Conservation (phyloP, 2,888 invertebrate species). For the Syrista parreyssii region DNA sequence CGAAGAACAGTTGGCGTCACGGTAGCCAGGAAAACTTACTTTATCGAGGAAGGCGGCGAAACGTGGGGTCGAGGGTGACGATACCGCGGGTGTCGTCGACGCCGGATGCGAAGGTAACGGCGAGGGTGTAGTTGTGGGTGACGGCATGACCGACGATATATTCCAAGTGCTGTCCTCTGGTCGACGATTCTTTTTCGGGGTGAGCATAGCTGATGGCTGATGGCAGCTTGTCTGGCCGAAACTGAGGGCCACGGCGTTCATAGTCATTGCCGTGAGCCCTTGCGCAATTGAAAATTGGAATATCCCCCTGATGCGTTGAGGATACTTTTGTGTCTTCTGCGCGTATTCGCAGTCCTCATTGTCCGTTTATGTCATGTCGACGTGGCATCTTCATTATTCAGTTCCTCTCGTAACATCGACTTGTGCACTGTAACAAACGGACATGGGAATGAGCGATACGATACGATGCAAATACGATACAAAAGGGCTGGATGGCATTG, state of each 20-base stretch:
- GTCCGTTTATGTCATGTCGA: background rate
- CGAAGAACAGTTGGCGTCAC: background rate
- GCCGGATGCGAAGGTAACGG: background rate
- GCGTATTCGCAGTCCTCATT: background rate
- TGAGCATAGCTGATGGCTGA: slow-evolving; percentile 54
- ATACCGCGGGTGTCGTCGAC: background rate
- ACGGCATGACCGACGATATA: slow-evolving; percentile 42
- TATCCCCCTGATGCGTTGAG: background rate
- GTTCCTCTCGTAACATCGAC: background rate
- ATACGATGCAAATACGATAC: background rate
- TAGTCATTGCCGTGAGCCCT: slow-evolving; percentile 57
- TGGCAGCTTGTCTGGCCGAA: slow-evolving; percentile 61
- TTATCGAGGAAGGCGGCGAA: slow-evolving; percentile 14
- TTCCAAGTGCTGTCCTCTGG: background rate
- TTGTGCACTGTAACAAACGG: background rate
- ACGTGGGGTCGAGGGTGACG: background rate
- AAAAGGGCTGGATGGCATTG: background rate
- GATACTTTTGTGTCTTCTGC: background rate
- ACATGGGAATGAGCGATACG: background rate
- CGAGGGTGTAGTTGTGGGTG: slow-evolving; percentile 30
- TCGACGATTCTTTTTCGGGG: slow-evolving; percentile 54
- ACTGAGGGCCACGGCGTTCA: slow-evolving; percentile 64
- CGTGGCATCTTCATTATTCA: background rate
- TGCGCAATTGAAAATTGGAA: background rate
- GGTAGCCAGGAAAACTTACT: slow-evolving; percentile 8